Evolutionary conservation across 2,797 vertebrate genomes (phyloP), one percentile per base, ranked within the genome.

Genomic region (Oreochromis grahami): DNA sequence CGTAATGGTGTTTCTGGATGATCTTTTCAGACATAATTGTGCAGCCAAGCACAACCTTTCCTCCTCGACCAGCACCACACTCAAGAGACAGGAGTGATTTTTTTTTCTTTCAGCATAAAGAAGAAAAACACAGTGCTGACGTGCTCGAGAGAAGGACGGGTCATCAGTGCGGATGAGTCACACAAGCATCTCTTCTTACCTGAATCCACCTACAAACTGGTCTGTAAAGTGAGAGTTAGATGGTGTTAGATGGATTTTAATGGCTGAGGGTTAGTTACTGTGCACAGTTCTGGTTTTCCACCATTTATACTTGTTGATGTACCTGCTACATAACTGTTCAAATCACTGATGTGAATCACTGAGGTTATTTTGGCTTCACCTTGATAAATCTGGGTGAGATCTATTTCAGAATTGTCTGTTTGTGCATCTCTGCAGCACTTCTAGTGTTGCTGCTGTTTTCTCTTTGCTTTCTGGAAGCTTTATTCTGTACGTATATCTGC

Each of bases 221-320:
- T 92, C 95, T 96, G 95, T 70, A 45, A 87, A 92, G 79, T 88
- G 80, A 95, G 87, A 93, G 84, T 95, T 90, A 86, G 86, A 93
- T 80, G 89, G 72, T 48, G 87, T 95, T 93, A 94, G 89, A 80
- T 63, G 79, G 56, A 81, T 52, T 55, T 19, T 9, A 78, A 79
- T n/a, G 53, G 17, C 15, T 36, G 4, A 14, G 13, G 26, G 26
- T 74, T 32, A 5, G 9, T 72, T 74, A n/a, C 15, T 48, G 4
- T 50, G 24, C 32, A 45, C 17, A 34, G 15, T 51, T 34, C 13
- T 1, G 5, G 17, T 3, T 52, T 43, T 15, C 43, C 26, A 48
- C 26, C 68, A 72, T 50, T 50, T 48, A 29, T 26, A 29, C 15
- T 72, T 2, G 43, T 48, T 50, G 15, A 8, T 72, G 24, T 50